phyloP scores from a whole-genome alignment of 1,140 invertebrate genomes.

The Apis laboriosa region DNA sequence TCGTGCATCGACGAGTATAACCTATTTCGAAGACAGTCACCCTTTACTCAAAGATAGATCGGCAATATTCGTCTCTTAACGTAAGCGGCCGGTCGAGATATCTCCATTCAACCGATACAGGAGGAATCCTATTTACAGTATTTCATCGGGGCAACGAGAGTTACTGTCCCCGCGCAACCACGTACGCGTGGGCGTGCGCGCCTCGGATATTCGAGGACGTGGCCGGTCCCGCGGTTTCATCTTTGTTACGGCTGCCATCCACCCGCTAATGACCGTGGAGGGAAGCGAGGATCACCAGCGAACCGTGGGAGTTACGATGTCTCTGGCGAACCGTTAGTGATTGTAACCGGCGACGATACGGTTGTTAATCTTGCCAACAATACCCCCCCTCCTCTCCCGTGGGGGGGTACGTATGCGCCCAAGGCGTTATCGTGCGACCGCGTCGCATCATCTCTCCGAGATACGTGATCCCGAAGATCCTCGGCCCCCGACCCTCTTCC shows the following conservation, averaged over 20 bases:
- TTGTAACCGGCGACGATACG: constrained; percentile 57
- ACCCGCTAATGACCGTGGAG: constrained; percentile 62
- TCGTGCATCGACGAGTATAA: too few relatives aligned
- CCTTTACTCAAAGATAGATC: not conserved
- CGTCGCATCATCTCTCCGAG: constrained; percentile 22
- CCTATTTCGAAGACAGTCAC: too few relatives aligned
- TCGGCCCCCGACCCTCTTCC: not conserved
- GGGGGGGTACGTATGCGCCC: constrained; percentile 14
- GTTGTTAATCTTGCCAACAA: constrained; percentile 55
- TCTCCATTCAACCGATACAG: not conserved
- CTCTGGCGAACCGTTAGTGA: constrained; percentile 60
- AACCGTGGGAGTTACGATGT: constrained; percentile 59
- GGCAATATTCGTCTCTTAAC: not conserved
- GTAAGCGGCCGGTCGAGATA: too few relatives aligned
- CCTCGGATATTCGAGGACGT: constrained; percentile 26
- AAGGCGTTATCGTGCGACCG: constrained; percentile 49
- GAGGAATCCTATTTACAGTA: not conserved
- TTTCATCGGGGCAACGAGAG: constrained; percentile 16
- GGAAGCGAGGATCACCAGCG: constrained; percentile 32
- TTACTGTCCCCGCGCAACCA: not conserved
- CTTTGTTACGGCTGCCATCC: constrained; percentile 63
- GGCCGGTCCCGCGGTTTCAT: constrained; percentile 52
- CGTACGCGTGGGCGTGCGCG: constrained; percentile 6
- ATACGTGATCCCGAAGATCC: not conserved
- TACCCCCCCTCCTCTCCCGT: constrained; percentile 22